A percentile compares a stretch with the other conserved stretches of the same genome.
These are phyloP conservation scores for Pipistrellus nathusii DNA, from an alignment of 2,797 vertebrate species.

Conservation along the genomic window DNA sequence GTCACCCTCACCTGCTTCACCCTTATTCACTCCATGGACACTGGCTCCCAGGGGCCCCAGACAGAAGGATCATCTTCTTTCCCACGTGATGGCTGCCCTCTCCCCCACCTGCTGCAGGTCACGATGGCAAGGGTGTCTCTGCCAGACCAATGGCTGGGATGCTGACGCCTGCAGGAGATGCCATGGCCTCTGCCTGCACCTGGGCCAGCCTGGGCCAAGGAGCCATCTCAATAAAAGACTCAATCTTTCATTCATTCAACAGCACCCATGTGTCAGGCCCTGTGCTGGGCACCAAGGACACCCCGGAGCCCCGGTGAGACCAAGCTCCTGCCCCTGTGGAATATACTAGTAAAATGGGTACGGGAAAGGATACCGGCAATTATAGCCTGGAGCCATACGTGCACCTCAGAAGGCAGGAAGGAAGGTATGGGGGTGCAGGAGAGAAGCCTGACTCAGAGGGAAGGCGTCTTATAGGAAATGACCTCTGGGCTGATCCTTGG, in stretches of 20 bases:
- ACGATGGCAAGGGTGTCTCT: background rate
- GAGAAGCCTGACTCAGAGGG: background rate
- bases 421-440: background rate
- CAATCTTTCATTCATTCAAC: background rate
- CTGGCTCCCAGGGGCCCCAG: background rate
- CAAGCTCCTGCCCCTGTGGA: background rate
- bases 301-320: background rate
- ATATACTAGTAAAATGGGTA: too few species aligned
- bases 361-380: background rate
- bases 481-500: background rate
- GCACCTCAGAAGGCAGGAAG: background rate
- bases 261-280: background rate
- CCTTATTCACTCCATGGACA: background rate
- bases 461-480: background rate
- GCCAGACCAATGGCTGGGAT: background rate
- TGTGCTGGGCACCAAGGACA: background rate
- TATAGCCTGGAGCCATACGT: background rate
- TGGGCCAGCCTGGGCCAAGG: background rate
- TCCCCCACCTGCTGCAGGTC: background rate
- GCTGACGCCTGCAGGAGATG: background rate
- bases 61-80: background rate
- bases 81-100: background rate
- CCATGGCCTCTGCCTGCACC: background rate
- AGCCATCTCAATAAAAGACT: background rate
- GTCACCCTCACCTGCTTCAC: background rate